Evolutionary conservation across 2,797 vertebrate genomes (phyloP).

Genomic region (Oceanodroma leucorhoa): DNA sequence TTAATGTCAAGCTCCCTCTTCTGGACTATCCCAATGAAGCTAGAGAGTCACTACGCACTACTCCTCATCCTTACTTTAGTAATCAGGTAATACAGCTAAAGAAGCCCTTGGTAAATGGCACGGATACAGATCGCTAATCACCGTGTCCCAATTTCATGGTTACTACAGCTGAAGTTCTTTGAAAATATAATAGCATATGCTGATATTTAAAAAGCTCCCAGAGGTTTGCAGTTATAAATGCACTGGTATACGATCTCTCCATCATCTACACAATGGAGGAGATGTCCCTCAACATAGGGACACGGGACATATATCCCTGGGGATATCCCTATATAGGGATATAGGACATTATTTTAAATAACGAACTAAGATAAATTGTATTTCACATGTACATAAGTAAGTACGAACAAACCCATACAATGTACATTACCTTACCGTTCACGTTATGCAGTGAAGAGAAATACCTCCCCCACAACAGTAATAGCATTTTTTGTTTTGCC

Average conservation of each 20-base stretch:
- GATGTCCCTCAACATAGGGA: neutral
- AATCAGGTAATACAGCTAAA: neutral
- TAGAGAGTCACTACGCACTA: neutral
- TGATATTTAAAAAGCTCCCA: neutral
- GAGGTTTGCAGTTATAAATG: neutral
- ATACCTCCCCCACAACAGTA: neutral
- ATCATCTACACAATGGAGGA: neutral
- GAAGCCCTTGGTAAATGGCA: neutral
- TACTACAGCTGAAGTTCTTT: neutral
- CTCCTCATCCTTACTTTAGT: neutral
- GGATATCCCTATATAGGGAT: neutral
- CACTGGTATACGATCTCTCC: neutral
- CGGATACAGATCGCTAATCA: neutral
- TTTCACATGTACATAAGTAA: neutral
- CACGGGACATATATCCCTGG: neutral
- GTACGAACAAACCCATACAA: neutral
- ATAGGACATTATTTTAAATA: neutral
- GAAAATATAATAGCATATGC: neutral
- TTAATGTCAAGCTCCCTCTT: constrained; percentile 69
- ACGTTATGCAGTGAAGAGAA: neutral
- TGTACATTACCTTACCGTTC: neutral
- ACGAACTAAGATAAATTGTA: neutral
- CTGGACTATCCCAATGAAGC: constrained; percentile 61
- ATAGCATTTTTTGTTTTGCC: neutral
- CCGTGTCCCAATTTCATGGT: neutral